Conservation (phyloP, 2,888 invertebrate genomes). For the Agonum fuliginosum region DNA sequence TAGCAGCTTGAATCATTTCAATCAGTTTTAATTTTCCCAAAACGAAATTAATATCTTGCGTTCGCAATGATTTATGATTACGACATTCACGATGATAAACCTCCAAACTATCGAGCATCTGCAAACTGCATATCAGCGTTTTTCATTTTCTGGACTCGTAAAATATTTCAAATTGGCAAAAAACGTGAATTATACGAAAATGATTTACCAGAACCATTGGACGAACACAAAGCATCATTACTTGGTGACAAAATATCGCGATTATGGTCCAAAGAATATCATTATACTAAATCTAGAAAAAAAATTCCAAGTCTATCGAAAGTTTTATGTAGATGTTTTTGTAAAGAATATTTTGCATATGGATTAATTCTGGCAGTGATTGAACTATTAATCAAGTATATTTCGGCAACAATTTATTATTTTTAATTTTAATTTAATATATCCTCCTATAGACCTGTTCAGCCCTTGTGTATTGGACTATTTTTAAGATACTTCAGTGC, state of each 20-base stretch:
- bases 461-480: slow-evolving; percentile 75
- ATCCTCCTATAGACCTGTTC: slow-evolving; percentile 71
- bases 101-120: slow-evolving; percentile 65
- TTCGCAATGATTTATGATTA: no score
- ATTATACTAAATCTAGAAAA: slow-evolving; percentile 71
- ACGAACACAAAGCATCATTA: slow-evolving; percentile 77
- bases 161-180: slow-evolving; percentile 67
- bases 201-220: slow-evolving; percentile 81
- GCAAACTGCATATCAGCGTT: slow-evolving; percentile 67
- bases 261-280: slow-evolving; percentile 77
- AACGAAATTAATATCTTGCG: no score
- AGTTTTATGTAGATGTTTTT: slow-evolving; percentile 77
- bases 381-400: slow-evolving; percentile 75
- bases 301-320: slow-evolving; percentile 77
- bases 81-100: slow-evolving; percentile 47
- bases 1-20: no score
- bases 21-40: no score
- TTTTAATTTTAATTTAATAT: slow-evolving; percentile 54
- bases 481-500: slow-evolving; percentile 75
- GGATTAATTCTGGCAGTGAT: slow-evolving; percentile 75
- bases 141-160: slow-evolving; percentile 66
- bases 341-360: slow-evolving; percentile 75
- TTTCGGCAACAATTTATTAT: slow-evolving; percentile 29
- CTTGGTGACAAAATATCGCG: slow-evolving; percentile 78
- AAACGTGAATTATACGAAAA: slow-evolving; percentile 67